These are phyloP conservation scores for Tipula lateralis DNA, from an alignment of 2,888 invertebrate genomes.

Conservation along the genomic window DNA sequence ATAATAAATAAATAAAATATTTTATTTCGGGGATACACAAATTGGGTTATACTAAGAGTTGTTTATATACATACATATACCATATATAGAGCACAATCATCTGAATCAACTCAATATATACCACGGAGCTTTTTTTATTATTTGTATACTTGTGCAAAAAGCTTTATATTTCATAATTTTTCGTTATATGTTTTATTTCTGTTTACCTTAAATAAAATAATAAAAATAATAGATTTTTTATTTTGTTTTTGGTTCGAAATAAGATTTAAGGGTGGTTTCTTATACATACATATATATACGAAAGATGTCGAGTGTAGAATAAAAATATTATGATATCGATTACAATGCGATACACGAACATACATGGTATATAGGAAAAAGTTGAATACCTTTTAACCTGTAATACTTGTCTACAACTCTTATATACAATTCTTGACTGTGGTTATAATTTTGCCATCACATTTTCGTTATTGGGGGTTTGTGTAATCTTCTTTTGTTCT, in stretches of 20 bases:
- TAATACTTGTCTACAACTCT: background rate
- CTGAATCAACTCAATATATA: conserved; percentile 9
- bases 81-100: background rate
- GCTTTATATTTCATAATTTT: conserved; percentile 19
- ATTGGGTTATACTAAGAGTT: conserved; percentile 1
- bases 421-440: conserved; percentile 2
- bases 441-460: background rate
- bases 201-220: conserved; percentile 24
- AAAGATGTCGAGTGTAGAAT: background rate
- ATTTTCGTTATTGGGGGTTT: conserved; percentile 14
- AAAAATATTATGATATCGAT: background rate
- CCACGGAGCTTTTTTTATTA: background rate
- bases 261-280: background rate
- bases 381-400: conserved; percentile 11
- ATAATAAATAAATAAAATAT: conserved; percentile 5
- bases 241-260: background rate
- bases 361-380: background rate
- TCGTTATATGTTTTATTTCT: background rate
- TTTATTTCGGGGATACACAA: conserved; percentile 5
- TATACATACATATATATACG: background rate
- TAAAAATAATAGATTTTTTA: background rate
- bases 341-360: background rate
- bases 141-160: background rate
- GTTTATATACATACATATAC: background rate
- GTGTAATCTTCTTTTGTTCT: background rate